Conservation (phyloP, 2,113 vertebrate species). For the Conger conger region DNA sequence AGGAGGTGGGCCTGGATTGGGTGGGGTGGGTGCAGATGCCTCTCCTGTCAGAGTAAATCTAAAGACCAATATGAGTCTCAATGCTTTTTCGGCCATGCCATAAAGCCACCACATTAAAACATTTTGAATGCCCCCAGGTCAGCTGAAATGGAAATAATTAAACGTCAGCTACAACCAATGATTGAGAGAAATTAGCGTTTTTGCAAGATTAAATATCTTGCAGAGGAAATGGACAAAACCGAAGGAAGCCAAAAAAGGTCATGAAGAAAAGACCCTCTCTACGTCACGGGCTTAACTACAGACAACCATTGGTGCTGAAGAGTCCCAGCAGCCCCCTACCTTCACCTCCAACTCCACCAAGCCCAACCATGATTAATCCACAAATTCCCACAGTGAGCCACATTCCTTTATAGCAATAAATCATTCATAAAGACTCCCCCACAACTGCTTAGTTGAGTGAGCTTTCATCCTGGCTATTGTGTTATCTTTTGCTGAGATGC, state of each 20-base stretch:
- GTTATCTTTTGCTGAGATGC: conserved; percentile 4
- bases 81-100: neutral
- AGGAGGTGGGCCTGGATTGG: neutral
- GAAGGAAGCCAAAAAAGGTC: neutral
- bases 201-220: neutral
- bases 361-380: neutral
- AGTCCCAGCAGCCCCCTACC: neutral
- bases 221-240: neutral
- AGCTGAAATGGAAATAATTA: neutral
- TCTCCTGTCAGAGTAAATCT: neutral
- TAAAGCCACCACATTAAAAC: neutral
- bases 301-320: neutral
- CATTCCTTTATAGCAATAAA: neutral
- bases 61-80: neutral
- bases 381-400: neutral
- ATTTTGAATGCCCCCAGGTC: conserved; percentile 8
- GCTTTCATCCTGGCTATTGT: neutral
- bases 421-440: neutral
- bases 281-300: neutral
- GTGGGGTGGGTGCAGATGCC: neutral
- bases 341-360: neutral
- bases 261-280: neutral
- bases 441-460: neutral
- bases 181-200: neutral
- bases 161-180: neutral